phyloP scores from a whole-genome alignment of 2,113 vertebrate species.

The Barbus barbus region DNA sequence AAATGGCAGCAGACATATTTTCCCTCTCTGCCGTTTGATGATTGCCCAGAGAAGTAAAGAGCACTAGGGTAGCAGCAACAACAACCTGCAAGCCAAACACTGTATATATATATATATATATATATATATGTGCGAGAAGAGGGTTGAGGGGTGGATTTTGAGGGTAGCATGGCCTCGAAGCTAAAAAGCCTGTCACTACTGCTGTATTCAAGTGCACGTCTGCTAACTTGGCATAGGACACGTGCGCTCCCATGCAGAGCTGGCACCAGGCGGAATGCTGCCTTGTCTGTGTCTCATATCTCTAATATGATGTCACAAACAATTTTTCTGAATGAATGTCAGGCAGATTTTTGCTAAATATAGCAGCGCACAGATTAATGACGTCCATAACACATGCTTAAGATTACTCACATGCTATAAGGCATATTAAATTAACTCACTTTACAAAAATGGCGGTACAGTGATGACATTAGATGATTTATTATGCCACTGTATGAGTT shows the following conservation, averaged over 20 bases:
- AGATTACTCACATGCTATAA: not conserved
- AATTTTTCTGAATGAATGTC: conserved; percentile 34
- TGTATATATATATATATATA: not conserved
- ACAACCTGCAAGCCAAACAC: conserved; percentile 12
- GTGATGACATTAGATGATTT: not conserved
- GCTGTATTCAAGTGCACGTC: conserved; percentile 14
- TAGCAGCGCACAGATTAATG: conserved; percentile 5
- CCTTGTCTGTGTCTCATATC: conserved; percentile 34
- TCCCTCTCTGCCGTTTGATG: conserved; percentile 24
- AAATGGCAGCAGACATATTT: conserved; percentile 13
- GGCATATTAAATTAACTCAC: not conserved
- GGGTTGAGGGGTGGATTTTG: not conserved
- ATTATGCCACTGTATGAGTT: not conserved
- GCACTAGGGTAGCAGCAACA: not conserved
- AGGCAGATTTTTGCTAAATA: conserved; percentile 21
- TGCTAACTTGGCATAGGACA: conserved; percentile 15
- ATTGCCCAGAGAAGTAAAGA: conserved; percentile 25
- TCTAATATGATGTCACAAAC: conserved; percentile 28
- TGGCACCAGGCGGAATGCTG: conserved; percentile 5
- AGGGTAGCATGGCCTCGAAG: not conserved
- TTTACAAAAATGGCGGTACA: not conserved
- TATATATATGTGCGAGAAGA: conserved; percentile 18
- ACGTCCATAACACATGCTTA: not conserved
- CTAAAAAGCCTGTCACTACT: conserved; percentile 3
- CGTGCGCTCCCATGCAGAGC: conserved; percentile 10